Conservation (phyloP, 2,888 invertebrate genomes). For the Aphidoletes aphidimyza region DNA sequence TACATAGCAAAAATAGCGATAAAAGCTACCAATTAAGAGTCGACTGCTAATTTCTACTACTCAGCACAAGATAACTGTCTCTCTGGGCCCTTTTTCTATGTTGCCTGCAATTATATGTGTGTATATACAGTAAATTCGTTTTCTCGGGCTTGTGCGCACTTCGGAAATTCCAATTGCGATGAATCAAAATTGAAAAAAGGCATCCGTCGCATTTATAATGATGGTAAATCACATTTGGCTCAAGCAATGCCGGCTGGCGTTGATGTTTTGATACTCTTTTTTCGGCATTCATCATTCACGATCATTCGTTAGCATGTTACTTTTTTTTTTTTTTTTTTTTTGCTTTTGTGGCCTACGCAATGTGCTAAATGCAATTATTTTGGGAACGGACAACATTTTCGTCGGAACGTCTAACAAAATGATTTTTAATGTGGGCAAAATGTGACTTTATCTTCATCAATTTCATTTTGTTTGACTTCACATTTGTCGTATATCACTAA, state of each 20-base stretch:
- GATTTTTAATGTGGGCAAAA: neutral
- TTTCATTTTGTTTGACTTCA: neutral
- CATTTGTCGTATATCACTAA: neutral
- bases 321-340: neutral
- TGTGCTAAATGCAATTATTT: neutral
- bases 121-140: no score
- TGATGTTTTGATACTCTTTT: neutral
- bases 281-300: neutral
- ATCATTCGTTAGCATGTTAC: constrained; percentile 34
- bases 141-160: no score
- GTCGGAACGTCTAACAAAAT: neutral
- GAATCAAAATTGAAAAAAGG: neutral
- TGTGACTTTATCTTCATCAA: neutral
- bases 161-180: no score
- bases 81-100: no score
- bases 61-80: constrained; percentile 10
- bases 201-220: neutral
- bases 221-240: neutral
- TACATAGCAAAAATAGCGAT: neutral
- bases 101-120: no score
- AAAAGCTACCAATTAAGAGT: constrained; percentile 50
- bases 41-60: constrained; percentile 17
- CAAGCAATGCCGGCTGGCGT: no score
- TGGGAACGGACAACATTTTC: neutral
- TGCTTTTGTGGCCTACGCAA: neutral